phyloP scores from a whole-genome alignment of 2,888 invertebrate species.

The Deroplatys truncata region DNA sequence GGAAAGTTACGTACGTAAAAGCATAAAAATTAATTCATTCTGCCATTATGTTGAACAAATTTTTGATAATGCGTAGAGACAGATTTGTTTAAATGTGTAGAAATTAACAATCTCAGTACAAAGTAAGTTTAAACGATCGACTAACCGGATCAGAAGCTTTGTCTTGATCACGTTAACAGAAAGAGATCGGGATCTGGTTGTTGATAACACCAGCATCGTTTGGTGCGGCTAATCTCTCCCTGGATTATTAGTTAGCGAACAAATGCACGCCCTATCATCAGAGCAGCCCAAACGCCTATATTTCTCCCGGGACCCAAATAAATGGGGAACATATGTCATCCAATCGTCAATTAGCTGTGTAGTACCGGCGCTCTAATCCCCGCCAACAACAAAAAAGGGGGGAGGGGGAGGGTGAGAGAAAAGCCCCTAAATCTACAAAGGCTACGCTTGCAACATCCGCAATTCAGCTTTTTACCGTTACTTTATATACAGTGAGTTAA shows the following conservation, averaged over 20 bases:
- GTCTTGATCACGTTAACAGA: background rate
- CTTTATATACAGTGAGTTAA: background rate
- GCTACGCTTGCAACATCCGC: background rate
- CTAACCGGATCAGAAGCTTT: background rate
- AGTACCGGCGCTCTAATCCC: background rate
- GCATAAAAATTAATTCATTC: no score
- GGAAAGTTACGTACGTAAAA: no score
- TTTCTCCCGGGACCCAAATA: background rate
- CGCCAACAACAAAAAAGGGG: background rate
- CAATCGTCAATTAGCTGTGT: slow-evolving; percentile 11
- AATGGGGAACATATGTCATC: slow-evolving; percentile 3
- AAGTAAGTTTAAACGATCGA: no score
- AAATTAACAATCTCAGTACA: no score
- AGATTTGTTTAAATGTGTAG: no score
- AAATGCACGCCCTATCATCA: background rate
- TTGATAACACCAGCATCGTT: background rate
- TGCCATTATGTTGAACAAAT: no score
- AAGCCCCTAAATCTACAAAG: background rate
- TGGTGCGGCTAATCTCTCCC: background rate
- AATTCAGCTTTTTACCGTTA: background rate
- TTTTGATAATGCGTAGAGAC: no score
- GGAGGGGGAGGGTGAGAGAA: background rate
- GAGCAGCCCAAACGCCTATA: background rate
- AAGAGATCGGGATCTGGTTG: background rate
- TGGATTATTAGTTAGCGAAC: background rate